These are phyloP conservation scores for Brachyrhaphis roseni DNA, from an alignment of 2,797 vertebrate species.

Conservation along the genomic window DNA sequence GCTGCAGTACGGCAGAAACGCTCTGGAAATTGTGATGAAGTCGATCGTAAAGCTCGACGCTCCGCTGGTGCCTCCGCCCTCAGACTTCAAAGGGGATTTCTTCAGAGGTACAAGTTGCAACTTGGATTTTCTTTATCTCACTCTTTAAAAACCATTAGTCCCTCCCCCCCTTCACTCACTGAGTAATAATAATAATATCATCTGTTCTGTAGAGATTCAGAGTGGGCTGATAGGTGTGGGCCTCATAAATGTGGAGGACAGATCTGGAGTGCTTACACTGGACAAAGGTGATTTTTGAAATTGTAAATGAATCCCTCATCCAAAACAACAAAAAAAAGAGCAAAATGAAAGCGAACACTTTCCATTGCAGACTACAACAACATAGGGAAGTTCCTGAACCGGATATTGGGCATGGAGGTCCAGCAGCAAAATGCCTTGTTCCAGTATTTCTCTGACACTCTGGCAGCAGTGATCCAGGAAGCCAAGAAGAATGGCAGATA, in stretches of 20 bases:
- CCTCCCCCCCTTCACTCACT: background rate
- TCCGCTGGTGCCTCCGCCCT: conserved; percentile 91
- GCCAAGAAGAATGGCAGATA: conserved; percentile 98
- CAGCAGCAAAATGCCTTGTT: conserved; percentile 97
- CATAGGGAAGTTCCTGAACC: conserved; percentile 97
- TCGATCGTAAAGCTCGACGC: conserved; percentile 95
- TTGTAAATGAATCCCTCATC: background rate
- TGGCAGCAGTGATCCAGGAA: conserved; percentile 94
- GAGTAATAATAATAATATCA: background rate
- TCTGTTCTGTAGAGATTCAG: conserved; percentile 86
- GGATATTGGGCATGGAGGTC: conserved; percentile 97
- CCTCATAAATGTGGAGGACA: conserved; percentile 95
- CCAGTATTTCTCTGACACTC: conserved; percentile 97
- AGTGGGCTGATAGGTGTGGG: conserved; percentile 95
- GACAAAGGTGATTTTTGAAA: conserved; percentile 89
- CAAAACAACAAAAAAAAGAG: background rate
- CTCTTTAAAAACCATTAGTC: background rate
- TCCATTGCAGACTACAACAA: conserved; percentile 93
- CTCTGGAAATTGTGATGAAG: conserved; percentile 98
- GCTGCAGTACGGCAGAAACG: conserved; percentile 93
- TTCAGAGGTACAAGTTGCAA: conserved; percentile 88
- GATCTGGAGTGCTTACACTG: conserved; percentile 88
- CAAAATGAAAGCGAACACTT: background rate
- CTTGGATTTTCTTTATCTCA: background rate
- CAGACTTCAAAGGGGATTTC: conserved; percentile 94